phyloP scores from a whole-genome alignment of 2,888 invertebrate genomes.

The Ypsolopha sequella region DNA sequence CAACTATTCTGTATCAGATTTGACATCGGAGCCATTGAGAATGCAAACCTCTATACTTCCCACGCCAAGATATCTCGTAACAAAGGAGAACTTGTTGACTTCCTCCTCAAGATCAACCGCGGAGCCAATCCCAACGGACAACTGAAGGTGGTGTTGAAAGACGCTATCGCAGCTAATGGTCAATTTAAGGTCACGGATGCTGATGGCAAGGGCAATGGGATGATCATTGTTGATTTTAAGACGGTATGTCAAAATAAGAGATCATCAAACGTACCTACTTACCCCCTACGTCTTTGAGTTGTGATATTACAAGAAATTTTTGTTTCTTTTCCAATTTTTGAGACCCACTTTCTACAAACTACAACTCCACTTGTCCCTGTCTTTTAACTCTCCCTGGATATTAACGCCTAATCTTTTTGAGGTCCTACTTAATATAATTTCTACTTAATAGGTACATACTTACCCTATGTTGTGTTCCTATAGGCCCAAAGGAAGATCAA shows the following conservation, averaged over 20 bases:
- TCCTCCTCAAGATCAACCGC: constrained; percentile 55
- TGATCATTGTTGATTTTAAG: constrained; percentile 70
- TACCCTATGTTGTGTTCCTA: too few relatives aligned
- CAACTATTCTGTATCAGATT: constrained; percentile 29
- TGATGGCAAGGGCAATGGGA: constrained; percentile 75
- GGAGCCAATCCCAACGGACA: constrained; percentile 51
- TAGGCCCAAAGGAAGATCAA: constrained; percentile 72
- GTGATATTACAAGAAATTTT: constrained; percentile 3
- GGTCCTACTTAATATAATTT: neutral
- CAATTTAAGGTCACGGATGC: constrained; percentile 71
- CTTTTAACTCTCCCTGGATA: too few relatives aligned
- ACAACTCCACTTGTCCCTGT: too few relatives aligned
- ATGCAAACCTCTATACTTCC: constrained; percentile 53
- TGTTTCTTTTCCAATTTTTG: neutral
- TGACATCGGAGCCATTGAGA: constrained; percentile 55
- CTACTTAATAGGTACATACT: too few relatives aligned
- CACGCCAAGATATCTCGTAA: constrained; percentile 59
- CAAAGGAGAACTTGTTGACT: constrained; percentile 67
- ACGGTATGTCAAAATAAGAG: constrained; percentile 30
- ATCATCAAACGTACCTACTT: neutral
- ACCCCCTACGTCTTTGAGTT: neutral
- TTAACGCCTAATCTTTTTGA: neutral
- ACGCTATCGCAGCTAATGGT: constrained; percentile 72
- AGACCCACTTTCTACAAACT: too few relatives aligned
- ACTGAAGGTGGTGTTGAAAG: constrained; percentile 72